Evolutionary conservation across 2,888 invertebrate species (phyloP), one percentile per base, ranked within the genome.

Genomic region (Xylophagus ater): DNA sequence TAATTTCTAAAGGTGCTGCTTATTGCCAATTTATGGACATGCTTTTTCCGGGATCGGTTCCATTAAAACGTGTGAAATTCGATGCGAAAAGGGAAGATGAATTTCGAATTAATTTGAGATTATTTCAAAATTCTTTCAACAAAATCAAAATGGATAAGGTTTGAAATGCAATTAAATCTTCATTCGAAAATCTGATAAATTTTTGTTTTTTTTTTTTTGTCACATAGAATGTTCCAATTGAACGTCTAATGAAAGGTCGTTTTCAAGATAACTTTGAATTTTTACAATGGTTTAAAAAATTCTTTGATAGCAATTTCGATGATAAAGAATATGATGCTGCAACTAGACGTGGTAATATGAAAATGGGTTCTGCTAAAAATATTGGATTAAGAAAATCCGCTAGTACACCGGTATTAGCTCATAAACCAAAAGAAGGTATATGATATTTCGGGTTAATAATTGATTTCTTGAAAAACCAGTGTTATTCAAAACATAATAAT

Each of bases 241-340:
- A 98, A 72, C 90, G 85, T 72, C 79, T 99, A 72, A 92, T 97
- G 66, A 97, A 97, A 71, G 97, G 93, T 60, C 82, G 94, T 61
- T 98, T 98, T 72, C 98, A 98, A 79, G 98, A 98, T 73, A 98
- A 98, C 75, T 98, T 98, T 78, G 98, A 98, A 73, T 98, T 98
- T 74, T 83, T 98, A 57, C 98, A 99, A 75, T 98, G 98, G 98
- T 98, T 99, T 76, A 98, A 98, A 78, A 96, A 96, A 69, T 97
- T 99, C 73, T 99, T 97, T 69, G 98, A 99, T 72, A 96, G 97
- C 52, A 99, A 99, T 73, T 98, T 96, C 70, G 93, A 94, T 66
- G 96, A 94, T 51, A 81, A 86, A 57, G 92, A 92, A 53, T 99
- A 98, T 68, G 89, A 96, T 63, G 88, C 93, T 38, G 69, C 84